Conservation (phyloP, 2,113 vertebrate genomes). For the Willisornis vidua region DNA sequence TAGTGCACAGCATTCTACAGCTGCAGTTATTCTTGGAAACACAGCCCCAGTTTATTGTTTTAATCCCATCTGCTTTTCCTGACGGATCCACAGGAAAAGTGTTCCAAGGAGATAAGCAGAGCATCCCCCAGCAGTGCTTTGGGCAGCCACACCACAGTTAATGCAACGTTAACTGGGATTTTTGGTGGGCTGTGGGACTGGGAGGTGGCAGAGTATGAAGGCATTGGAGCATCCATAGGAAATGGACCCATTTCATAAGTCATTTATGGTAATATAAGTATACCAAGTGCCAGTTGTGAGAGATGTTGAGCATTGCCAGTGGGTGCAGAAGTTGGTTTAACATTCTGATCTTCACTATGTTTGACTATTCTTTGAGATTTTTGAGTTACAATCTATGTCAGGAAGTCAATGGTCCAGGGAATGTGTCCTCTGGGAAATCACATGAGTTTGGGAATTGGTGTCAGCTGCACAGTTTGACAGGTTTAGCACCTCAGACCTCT, state of each 20-base stretch:
- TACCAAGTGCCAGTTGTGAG: background rate
- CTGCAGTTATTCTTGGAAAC: conserved; percentile 71
- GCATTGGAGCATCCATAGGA: background rate
- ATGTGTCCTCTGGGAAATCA: background rate
- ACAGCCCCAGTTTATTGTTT: conserved; percentile 56
- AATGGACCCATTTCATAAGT: background rate
- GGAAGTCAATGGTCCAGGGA: background rate
- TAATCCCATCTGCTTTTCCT: conserved; percentile 70
- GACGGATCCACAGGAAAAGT: conserved; percentile 71
- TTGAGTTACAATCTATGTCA: background rate
- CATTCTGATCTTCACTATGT: background rate
- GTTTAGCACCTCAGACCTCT: background rate
- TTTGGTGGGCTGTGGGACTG: background rate
- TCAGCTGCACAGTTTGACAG: background rate
- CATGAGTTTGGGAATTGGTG: background rate
- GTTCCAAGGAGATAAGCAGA: conserved; percentile 69
- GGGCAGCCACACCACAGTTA: background rate
- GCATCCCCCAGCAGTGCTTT: conserved; percentile 30
- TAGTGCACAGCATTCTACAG: background rate
- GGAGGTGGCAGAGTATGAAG: background rate
- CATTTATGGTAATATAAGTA: background rate
- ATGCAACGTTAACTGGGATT: background rate
- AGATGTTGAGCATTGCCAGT: background rate
- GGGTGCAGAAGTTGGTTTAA: background rate
- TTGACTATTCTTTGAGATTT: background rate